Evolutionary conservation across 1,140 invertebrate species (phyloP).

Genomic region (Hylaeus anthracinus): DNA sequence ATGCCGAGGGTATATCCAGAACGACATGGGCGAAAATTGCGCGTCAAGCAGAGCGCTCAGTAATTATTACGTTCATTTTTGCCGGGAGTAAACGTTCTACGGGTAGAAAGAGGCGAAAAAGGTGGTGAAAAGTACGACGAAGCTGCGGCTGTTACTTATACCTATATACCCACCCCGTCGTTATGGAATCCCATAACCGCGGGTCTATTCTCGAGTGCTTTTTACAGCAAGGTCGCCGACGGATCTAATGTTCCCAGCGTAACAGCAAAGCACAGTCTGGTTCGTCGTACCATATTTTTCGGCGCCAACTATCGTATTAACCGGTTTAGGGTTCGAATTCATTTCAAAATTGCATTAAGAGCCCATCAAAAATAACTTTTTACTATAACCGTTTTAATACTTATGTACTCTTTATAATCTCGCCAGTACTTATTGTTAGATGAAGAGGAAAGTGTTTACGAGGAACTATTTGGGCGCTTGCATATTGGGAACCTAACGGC

Average conservation of each 20-base stretch:
- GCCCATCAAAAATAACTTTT: neutral
- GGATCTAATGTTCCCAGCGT: conserved; percentile 63
- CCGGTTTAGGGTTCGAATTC: neutral
- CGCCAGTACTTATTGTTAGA: too few species aligned
- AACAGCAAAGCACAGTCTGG: conserved; percentile 57
- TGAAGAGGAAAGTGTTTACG: too few species aligned
- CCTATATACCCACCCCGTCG: conserved; percentile 31
- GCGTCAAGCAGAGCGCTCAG: conserved; percentile 31
- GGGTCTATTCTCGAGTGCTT: conserved; percentile 56
- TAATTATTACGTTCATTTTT: conserved; percentile 58
- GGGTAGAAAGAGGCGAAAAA: neutral
- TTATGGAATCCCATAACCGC: conserved; percentile 66
- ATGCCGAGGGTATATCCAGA: conserved; percentile 1
- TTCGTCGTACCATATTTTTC: conserved; percentile 19
- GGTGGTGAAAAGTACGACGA: conserved; percentile 38
- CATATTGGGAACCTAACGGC: too few species aligned
- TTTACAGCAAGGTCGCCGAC: conserved; percentile 54
- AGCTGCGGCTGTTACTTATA: conserved; percentile 59
- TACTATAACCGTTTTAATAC: conserved; percentile 14
- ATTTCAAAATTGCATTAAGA: neutral
- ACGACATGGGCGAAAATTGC: conserved; percentile 30
- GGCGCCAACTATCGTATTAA: conserved; percentile 39
- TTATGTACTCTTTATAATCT: neutral
- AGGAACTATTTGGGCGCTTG: too few species aligned
- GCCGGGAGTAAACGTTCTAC: conserved; percentile 17